Evolutionary conservation across 1,140 invertebrate genomes (phyloP), one percentile per base, ranked within the genome.

Genomic region (Ephestia elutella): DNA sequence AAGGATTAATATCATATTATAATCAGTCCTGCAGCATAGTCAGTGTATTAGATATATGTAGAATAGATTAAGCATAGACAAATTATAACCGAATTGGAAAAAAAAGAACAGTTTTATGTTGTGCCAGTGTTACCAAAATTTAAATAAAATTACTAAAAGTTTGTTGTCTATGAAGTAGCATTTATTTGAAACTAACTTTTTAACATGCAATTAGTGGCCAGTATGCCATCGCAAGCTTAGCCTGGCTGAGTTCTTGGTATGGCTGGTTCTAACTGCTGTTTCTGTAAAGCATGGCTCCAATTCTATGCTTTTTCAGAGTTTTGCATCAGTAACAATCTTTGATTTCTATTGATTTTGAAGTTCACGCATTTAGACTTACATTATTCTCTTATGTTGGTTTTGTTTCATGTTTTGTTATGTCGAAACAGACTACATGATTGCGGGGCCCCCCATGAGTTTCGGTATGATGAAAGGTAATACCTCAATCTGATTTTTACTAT

Each of bases 401-500:
- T 91, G 89, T 92, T 92, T 91, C 89, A 91, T 92, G 90, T 92
- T 92, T 81, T 90, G 86, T 89, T 90, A 85, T 90, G 79, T 89
- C 82, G 81, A 83, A 87, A 88, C 92, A 93, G 92, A 93, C 92
- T 91, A 93, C 91, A 92, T 92, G 92, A 91, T 92, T 86, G 91
- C 92, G 90, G 92, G 92, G 83, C 90, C 90, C 87, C 92, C 92
- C 89, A 91, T 92, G 91, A 92, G 92, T 90, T 93, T 92, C 92
- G 93, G 93, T 91, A 93, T 93, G 90, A 91, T 94, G 84, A 94
- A 93, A 93, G 93, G 92, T 93, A 93, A 92, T 77, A 67, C 67
- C 68, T 75, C 73, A 72, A 82, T 75, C 68, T 76, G 76, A 78
- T 69, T 73, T 11, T 50, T 50, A 50, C 20, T 50, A 76, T 73